Evolutionary conservation across 2,797 vertebrate genomes (phyloP).

Genomic region (Enteromius argenteus): DNA sequence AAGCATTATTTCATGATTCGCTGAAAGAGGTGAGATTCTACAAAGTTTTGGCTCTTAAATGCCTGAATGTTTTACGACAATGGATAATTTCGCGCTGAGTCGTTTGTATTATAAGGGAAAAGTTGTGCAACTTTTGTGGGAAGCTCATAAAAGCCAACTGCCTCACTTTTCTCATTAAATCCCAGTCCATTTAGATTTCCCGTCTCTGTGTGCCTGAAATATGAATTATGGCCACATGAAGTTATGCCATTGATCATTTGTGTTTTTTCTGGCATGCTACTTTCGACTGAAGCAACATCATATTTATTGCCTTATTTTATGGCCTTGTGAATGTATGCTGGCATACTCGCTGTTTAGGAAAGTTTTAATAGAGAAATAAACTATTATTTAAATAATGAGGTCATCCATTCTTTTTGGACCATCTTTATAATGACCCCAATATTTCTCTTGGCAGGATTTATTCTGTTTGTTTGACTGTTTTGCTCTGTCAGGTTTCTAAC

Average conservation of each 20-base stretch:
- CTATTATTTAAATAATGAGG: constrained; percentile 78
- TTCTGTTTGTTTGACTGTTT: constrained; percentile 77
- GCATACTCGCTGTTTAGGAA: not conserved
- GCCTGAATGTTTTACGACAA: constrained; percentile 65
- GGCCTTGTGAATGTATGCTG: constrained; percentile 41
- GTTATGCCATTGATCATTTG: constrained; percentile 77
- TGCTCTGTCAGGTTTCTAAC: constrained; percentile 66
- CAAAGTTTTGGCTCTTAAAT: constrained; percentile 65
- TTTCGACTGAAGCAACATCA: constrained; percentile 69
- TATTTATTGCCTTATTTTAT: constrained; percentile 65
- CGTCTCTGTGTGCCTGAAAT: constrained; percentile 74
- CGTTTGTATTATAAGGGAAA: constrained; percentile 71
- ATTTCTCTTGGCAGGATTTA: constrained; percentile 77
- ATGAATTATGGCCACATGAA: constrained; percentile 83
- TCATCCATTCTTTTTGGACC: constrained; percentile 74
- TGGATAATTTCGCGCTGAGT: constrained; percentile 73
- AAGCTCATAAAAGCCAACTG: constrained; percentile 77
- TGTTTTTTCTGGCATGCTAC: constrained; percentile 80
- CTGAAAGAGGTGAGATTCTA: constrained; percentile 67
- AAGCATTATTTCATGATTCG: constrained; percentile 54
- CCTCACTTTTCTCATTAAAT: constrained; percentile 83
- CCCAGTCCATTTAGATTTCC: constrained; percentile 81
- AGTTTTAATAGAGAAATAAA: constrained; percentile 64
- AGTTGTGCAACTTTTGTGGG: constrained; percentile 71
- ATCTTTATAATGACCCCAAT: constrained; percentile 69